A percentile compares a stretch with the other conserved stretches of the same genome.
Evolutionary conservation across 2,888 invertebrate genomes (phyloP).

Genomic region (Exocentrus adspersus): DNA sequence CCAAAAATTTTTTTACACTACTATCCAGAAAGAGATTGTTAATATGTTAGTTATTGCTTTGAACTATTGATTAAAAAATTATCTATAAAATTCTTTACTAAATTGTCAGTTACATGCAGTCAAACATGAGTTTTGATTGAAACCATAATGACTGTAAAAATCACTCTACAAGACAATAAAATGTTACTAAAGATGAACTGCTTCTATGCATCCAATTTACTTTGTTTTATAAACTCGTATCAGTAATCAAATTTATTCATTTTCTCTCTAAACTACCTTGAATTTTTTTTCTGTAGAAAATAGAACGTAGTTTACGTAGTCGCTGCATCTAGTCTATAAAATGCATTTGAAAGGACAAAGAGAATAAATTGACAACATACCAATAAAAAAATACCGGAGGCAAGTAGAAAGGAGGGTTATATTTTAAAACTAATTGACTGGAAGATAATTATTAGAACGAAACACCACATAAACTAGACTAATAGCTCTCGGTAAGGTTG

Average conservation of each 20-base stretch:
- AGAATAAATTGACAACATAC: constrained; percentile 17
- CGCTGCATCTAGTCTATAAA: background rate
- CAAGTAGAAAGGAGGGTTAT: constrained; percentile 19
- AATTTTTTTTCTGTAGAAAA: background rate
- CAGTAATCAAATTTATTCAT: too few relatives aligned
- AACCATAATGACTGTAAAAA: too few relatives aligned
- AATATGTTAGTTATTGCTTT: too few relatives aligned
- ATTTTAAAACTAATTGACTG: constrained; percentile 36
- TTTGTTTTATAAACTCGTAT: too few relatives aligned
- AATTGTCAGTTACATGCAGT: too few relatives aligned
- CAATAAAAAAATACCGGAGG: constrained; percentile 4
- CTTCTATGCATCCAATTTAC: too few relatives aligned
- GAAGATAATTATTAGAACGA: constrained; percentile 16
- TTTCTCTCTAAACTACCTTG: background rate
- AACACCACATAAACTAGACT: constrained; percentile 17
- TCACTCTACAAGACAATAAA: too few relatives aligned
- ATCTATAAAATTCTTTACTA: too few relatives aligned
- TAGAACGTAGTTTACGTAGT: background rate
- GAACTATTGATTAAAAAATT: too few relatives aligned
- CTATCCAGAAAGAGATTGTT: background rate
- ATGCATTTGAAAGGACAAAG: background rate
- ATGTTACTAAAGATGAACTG: too few relatives aligned
- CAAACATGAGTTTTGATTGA: too few relatives aligned
- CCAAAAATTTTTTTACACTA: background rate
- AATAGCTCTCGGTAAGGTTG: constrained; percentile 12